Evolutionary conservation across 2,113 vertebrate species (phyloP).

Genomic region (Chionis minor): DNA sequence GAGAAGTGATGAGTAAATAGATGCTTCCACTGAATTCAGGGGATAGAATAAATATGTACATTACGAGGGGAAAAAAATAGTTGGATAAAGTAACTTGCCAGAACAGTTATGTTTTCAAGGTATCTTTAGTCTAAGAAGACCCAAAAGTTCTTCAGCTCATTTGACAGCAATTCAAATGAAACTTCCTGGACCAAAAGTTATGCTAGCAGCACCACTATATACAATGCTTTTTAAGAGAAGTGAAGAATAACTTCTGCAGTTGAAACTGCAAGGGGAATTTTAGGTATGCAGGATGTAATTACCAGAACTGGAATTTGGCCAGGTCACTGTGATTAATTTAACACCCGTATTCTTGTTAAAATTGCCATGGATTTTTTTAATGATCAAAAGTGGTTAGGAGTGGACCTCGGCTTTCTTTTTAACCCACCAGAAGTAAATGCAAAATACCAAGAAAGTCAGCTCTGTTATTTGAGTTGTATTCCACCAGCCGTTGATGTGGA

Average conservation of each 20-base stretch:
- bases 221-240: background rate
- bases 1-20: background rate
- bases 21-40: background rate
- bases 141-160: background rate
- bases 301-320: slow-evolving; percentile 46
- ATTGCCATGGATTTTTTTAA: slow-evolving; percentile 51
- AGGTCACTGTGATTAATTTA: slow-evolving; percentile 60
- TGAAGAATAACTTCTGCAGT: background rate
- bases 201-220: background rate
- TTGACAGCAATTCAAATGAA: background rate
- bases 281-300: slow-evolving; percentile 55
- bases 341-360: slow-evolving; percentile 34
- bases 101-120: background rate
- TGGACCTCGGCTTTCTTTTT: background rate
- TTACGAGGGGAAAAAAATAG: background rate
- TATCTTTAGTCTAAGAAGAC: background rate
- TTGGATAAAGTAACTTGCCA: background rate
- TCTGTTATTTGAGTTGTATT: background rate
- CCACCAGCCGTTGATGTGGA: background rate
- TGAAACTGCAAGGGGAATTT: slow-evolving; percentile 33
- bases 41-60: background rate
- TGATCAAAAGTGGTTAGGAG: slow-evolving; percentile 16
- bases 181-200: background rate
- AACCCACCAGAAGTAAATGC: background rate
- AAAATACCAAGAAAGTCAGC: background rate